Evolutionary conservation across 2,888 invertebrate genomes (phyloP), one percentile per base, ranked within the genome.

Genomic region (Orgyia antiqua): DNA sequence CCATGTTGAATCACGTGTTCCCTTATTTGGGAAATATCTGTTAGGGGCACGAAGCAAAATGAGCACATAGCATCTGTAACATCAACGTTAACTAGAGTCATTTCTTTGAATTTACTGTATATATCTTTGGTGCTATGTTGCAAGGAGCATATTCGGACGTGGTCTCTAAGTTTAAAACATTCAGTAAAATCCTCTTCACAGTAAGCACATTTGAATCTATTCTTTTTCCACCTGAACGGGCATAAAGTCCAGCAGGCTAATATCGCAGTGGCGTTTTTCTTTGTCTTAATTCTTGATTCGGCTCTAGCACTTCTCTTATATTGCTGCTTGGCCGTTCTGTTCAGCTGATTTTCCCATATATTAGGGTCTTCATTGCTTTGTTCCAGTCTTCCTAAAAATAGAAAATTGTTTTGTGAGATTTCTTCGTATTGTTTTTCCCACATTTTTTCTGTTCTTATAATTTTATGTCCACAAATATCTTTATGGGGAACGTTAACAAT

Each of bases 161-260:
- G 86, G 0, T 58, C 48, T 36, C 84, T 62, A 0, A 86, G 52
- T 2, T 61, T 51, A 1, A 38, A 35, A 33, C 75, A 77, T 6
- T 79, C 79, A 0, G 70, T 74, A 35, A 80, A 84, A 33, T 68
- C 58, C 1, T 65, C 67, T 31, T 83, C 83, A 40, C 86, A 86
- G 42, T 76, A 86, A 0, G 79, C 69, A 37, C 86, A 86, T 48
- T 71, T 76, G 39, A 82, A 84, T 45, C 65, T 63, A 34, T 82
- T 84, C 19, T 66, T 67, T 43, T 74, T 75, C 84, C 84, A 84
- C 38, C 83, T 55, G 42, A 86, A 86, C 0, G 86, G 84, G 25
- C 58, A 61, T 0, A 83, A 42, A 0, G 74, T 51, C 83, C 83
- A 86, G 45, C 83, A 83, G 27, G 70, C 64, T 3, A 86, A 45